phyloP scores from a whole-genome alignment of 2,797 vertebrate genomes.

The Hirundo rustica region DNA sequence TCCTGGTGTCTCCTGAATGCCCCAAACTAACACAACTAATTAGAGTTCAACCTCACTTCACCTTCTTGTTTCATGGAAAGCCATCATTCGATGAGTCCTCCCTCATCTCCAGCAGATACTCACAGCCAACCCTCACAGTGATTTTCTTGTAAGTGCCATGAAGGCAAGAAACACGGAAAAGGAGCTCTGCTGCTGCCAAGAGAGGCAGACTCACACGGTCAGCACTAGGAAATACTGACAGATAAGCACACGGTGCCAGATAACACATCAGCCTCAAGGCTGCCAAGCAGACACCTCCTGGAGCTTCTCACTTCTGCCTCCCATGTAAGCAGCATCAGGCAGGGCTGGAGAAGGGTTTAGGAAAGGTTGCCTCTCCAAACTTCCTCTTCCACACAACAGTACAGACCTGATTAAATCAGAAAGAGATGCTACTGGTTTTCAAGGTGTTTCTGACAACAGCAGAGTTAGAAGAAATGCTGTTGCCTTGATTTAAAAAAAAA shows the following conservation, averaged over 20 bases:
- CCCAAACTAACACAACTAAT: background rate
- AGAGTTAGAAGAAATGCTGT: background rate
- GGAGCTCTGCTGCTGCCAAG: background rate
- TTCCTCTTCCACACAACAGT: background rate
- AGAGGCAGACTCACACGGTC: background rate
- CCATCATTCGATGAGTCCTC: background rate
- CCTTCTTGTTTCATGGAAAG: background rate
- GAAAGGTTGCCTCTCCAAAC: background rate
- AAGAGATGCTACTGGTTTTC: background rate
- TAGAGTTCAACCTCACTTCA: background rate
- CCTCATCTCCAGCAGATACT: background rate
- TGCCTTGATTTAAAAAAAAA: background rate
- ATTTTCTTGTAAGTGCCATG: background rate
- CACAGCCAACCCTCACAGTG: background rate
- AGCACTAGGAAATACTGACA: background rate
- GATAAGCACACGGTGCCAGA: background rate
- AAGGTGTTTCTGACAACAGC: background rate
- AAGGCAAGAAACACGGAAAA: background rate
- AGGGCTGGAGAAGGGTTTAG: background rate
- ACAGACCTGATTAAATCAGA: background rate
- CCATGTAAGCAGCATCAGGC: background rate
- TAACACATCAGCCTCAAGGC: conserved; percentile 3
- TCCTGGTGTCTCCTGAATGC: background rate
- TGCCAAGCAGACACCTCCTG: conserved; percentile 40
- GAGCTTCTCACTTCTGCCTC: conserved; percentile 25